Evolutionary conservation across 2,113 vertebrate genomes (phyloP), one percentile per base, ranked within the genome.

Genomic region (Corvus cornix): DNA sequence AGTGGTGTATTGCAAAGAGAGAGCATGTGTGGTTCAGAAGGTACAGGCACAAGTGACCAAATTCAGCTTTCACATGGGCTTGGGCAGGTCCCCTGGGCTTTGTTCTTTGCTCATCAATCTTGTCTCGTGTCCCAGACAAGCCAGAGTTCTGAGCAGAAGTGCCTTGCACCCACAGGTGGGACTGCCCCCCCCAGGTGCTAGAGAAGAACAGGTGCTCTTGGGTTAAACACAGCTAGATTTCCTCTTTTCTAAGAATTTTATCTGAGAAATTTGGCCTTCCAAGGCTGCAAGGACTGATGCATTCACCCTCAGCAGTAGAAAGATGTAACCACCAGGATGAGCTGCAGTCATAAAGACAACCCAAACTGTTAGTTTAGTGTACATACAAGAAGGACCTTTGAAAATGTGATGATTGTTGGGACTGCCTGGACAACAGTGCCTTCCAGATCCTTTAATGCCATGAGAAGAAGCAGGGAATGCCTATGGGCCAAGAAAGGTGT

Each of bases 151-250:
- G 58, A 72, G 79, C 53, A 64, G 63, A 82, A 91, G 20, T 30
- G 43, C 16, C 44, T 51, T 67, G 23, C 7, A 35, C 21, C 33
- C 44, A 56, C 17, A 27, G n/a, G 7, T 56, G 13, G 41, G 35
- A 37, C 19, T 79, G 39, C 16, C 19, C 22, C 23, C 16, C 19
- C 22, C 23, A 35, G 13, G 7, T 1, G 1, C 59, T 44, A 9
- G 2, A 53, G 64, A 53, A 48, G 18, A 76, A 37, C 0, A 0
- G 7, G 4, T 52, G 30, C 6, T 60, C 17, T 56, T 68, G 63
- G 37, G 18, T 66, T 80, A 49, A 92, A 33, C 35, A 76, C 35
- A 63, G 28, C 9, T 28, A 58, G 44, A 60, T 12, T 11, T 68
- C 9, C 41, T 79, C 22, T 69, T 88, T 48, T 39, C 49, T 35